phyloP scores from a whole-genome alignment of 2,797 vertebrate species.

The Rhyacichthys aspro region DNA sequence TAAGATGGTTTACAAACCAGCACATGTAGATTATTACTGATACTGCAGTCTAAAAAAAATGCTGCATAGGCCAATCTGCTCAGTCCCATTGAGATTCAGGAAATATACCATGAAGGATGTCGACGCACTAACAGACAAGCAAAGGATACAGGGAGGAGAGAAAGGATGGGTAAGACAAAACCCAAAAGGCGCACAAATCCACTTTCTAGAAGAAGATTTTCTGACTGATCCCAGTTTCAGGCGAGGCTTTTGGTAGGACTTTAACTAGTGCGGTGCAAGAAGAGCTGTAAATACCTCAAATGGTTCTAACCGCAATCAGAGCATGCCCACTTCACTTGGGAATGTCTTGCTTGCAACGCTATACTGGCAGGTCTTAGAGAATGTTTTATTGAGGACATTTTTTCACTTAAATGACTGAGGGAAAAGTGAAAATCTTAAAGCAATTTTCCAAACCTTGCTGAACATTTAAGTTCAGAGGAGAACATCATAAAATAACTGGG shows the following conservation, averaged over 20 bases:
- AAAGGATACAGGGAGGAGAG: background rate
- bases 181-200: slow-evolving; percentile 14
- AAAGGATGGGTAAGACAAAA: slow-evolving; percentile 4
- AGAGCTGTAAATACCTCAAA: slow-evolving; percentile 13
- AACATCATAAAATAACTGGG: background rate
- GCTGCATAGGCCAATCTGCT: background rate
- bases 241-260: background rate
- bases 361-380: background rate
- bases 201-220: background rate
- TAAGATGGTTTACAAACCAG: background rate
- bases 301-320: slow-evolving; percentile 9
- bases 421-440: background rate
- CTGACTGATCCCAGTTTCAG: slow-evolving; percentile 8
- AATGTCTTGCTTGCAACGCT: slow-evolving; percentile 10
- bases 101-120: background rate
- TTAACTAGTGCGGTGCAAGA: background rate
- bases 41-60: slow-evolving; percentile 1
- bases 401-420: background rate
- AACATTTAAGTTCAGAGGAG: too few relatives aligned
- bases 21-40: slow-evolving; percentile 1
- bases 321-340: slow-evolving; percentile 7
- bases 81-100: slow-evolving; percentile 2
- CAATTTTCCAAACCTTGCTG: background rate
- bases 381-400: slow-evolving; percentile 1
- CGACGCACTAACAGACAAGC: background rate